Evolutionary conservation across 2,888 invertebrate species (phyloP).

Genomic region (Himalopsyche tibetana): DNA sequence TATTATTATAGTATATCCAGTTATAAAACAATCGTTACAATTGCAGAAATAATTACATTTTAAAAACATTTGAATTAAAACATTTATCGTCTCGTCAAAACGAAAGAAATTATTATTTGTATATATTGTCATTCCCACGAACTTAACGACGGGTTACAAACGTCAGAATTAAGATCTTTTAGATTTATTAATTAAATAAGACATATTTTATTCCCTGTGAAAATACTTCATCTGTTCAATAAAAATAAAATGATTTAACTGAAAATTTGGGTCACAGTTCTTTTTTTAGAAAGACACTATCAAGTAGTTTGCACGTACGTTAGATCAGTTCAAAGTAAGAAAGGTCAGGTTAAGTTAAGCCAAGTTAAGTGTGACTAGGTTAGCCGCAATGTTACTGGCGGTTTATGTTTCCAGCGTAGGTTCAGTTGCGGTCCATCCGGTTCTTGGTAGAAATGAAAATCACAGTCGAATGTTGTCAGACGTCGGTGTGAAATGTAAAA

Average conservation of each 20-base stretch:
- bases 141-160: too few relatives aligned
- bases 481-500: constrained; percentile 36
- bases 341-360: constrained; percentile 7
- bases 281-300: not conserved
- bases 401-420: constrained; percentile 7
- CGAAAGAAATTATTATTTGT: too few relatives aligned
- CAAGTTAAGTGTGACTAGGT: not conserved
- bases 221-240: not conserved
- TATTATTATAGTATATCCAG: too few relatives aligned
- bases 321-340: not conserved
- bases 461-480: not conserved
- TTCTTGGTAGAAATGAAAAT: not conserved
- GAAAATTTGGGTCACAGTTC: not conserved
- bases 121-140: too few relatives aligned
- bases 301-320: not conserved
- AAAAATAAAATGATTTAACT: not conserved
- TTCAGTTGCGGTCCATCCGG: not conserved
- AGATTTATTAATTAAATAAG: too few relatives aligned
- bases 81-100: too few relatives aligned
- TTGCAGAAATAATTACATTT: too few relatives aligned
- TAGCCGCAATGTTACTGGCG: not conserved
- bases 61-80: too few relatives aligned
- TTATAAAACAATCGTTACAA: too few relatives aligned
- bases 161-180: too few relatives aligned
- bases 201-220: too few relatives aligned